Conservation (phyloP, 2,797 vertebrate genomes). For the Falco novaeseelandiae region DNA sequence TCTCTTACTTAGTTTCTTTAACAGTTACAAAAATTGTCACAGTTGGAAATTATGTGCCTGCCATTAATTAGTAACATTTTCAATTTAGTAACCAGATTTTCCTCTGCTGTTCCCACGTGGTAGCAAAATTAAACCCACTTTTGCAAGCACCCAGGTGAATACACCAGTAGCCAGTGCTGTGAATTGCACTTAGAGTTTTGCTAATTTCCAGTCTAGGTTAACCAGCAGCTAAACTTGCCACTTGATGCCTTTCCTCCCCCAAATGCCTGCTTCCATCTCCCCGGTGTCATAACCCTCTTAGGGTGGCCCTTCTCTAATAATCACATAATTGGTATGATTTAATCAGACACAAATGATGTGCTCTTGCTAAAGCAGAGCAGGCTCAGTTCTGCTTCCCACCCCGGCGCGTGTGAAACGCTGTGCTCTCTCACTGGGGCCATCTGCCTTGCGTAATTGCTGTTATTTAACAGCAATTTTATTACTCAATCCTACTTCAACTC, state of each 20-base stretch:
- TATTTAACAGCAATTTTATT: not conserved
- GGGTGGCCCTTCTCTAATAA: not conserved
- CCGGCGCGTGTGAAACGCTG: not conserved
- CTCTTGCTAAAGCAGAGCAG: not conserved
- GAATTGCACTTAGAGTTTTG: not conserved
- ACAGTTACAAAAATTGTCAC: not conserved
- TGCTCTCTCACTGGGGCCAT: not conserved
- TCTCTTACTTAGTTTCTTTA: not conserved
- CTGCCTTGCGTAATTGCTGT: slow-evolving; percentile 14
- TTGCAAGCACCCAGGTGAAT: not conserved
- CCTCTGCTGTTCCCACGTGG: not conserved
- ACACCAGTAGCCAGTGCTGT: accelerated
- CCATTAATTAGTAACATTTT: not conserved
- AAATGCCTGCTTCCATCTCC: not conserved
- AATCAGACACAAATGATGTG: not conserved
- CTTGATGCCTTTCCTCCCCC: not conserved
- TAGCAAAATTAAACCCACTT: not conserved
- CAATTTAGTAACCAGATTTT: not conserved
- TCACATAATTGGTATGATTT: not conserved
- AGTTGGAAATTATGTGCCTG: not conserved
- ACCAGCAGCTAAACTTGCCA: accelerated
- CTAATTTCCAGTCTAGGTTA: accelerated
- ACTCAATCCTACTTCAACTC: slow-evolving; percentile 19
- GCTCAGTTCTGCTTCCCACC: not conserved
- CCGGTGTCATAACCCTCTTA: not conserved